Base-by-base conservation (phyloP, 2,797 vertebrate species). In the Myiotriccus ornatus region DNA sequence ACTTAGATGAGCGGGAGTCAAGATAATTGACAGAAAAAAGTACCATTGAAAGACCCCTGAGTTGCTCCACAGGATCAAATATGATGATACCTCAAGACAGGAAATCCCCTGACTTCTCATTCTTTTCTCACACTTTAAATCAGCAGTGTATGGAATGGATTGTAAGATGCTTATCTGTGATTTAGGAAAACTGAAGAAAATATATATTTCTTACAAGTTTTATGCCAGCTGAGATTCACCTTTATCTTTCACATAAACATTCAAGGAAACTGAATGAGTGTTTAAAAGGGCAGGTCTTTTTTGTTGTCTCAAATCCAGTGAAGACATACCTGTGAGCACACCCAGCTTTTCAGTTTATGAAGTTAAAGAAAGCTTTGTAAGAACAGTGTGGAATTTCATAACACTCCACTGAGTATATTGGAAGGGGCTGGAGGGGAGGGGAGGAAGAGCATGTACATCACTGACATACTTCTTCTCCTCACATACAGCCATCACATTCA, bases 401-500 rank as follows among this genome's bases (percentile, higher is more conserved):
- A 91, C 77, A 53, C 70, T 90, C 69, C 53, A 46, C 14, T 91
- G 91, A 73, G 65, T 84, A 76, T 60, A 82, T 30, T 86, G 84
- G 71, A 75, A 78, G 62, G 57, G 81, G 47, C 84, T 75, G 89
- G 69, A 90, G 56, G 28, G 30, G 60, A 78, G 63, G 47, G 74
- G 50, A 94, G 69, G 78, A 85, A 93, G 80, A 94, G 73, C 71
- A 55, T 93, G 86, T 74, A 83, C 55, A 94, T 95, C 93, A 84
- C 81, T 96, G 95, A 87, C 90, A 95, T 80, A 83, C 83, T 97
- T 96, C 94, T 96, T 95, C 89, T 80, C 75, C 96, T 96, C 93
- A 89, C 73, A 43, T 89, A 90, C 86, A 96, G 90, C 83, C 73
- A 96, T 95, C 95, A 96, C 90, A 96, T 96, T 97, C 97, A 97